Conservation (phyloP, 2,888 invertebrate species). For the Abrostola triplasia region DNA sequence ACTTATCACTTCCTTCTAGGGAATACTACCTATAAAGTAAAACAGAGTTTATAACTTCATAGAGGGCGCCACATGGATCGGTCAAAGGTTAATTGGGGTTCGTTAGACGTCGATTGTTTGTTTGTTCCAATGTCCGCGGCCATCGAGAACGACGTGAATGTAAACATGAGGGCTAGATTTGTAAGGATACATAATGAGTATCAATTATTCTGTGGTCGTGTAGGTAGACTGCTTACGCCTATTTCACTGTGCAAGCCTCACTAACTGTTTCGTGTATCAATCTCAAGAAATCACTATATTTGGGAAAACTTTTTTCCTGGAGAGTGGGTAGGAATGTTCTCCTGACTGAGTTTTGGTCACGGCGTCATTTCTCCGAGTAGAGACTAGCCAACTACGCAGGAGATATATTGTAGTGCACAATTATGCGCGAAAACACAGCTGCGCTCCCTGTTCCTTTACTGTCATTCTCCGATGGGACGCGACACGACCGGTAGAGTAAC, state of each 20-base stretch:
- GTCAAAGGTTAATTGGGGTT: constrained; percentile 75
- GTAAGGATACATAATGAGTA: constrained; percentile 26
- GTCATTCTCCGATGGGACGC: too few species aligned
- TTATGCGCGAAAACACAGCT: too few species aligned
- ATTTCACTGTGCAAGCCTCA: too few species aligned
- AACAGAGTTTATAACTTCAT: constrained; percentile 50
- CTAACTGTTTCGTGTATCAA: too few species aligned
- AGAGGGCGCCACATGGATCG: constrained; percentile 46
- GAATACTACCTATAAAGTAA: constrained; percentile 29
- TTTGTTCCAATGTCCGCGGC: constrained; percentile 28
- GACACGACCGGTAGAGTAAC: too few species aligned
- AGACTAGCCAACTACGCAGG: too few species aligned
- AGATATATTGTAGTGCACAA: too few species aligned
- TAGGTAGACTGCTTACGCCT: constrained; percentile 8
- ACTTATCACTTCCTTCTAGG: constrained; percentile 21
- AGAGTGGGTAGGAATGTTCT: constrained; percentile 1
- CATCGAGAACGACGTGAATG: constrained; percentile 27
- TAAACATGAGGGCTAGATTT: constrained; percentile 33
- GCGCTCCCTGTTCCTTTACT: too few species aligned
- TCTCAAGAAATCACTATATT: too few species aligned
- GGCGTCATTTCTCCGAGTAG: too few species aligned
- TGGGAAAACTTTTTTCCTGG: too few species aligned
- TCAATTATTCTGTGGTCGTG: constrained; percentile 3
- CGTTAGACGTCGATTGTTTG: constrained; percentile 79
- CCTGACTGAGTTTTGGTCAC: too few species aligned